Evolutionary conservation across 2,888 invertebrate genomes (phyloP), one percentile per base, ranked within the genome.

Genomic region (Diachrysia chrysitis): DNA sequence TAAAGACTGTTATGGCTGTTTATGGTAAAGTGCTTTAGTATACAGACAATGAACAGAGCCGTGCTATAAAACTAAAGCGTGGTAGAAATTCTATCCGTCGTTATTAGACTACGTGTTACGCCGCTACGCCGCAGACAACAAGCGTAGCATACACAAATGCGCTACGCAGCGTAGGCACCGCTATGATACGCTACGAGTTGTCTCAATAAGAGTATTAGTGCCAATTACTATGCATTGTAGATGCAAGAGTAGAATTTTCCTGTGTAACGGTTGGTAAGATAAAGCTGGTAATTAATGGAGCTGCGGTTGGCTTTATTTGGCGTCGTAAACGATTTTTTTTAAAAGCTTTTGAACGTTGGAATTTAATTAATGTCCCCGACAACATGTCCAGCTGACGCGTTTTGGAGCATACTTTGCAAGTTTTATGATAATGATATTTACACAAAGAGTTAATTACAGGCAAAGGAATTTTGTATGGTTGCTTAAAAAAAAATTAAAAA

Each of bases 321-420:
- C 16, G 14, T 19, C 23, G 32, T 25, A 51, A 48, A 51, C 9
- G 23, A 19, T 63, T 62, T 37, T 32, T 60, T 69, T 64, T 51
- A 37, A 17, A 46, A 19, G 53, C 48, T 14, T n/a, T 57, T 37
- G 23, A 63, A 37, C 35, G 4, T 17, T 23, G 58, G 64, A 60
- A 78, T 75, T 57, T 78, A 68, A 78, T 69, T 65, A 61, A 63
- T 68, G 48, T 12, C 23, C 54, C 29, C 46, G 32, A 17, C 23
- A 17, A 48, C 51, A 35, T 59, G 76, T 16, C 54, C 54, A 16
- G 23, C n/a, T 7, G 23, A 25, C 54, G 16, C 16, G 23, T 6
- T 25, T 14, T 2, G 16, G 25, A 16, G n/a, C 54, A 25, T 25
- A 53, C 21, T 25, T 51, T 12, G 48, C n/a, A 42, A 42, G 42